Percentiles rank a stretch among this genome's conserved stretches.
Evolutionary conservation across 2,113 vertebrate species (phyloP).

Genomic region (Actenoides lindsayi): DNA sequence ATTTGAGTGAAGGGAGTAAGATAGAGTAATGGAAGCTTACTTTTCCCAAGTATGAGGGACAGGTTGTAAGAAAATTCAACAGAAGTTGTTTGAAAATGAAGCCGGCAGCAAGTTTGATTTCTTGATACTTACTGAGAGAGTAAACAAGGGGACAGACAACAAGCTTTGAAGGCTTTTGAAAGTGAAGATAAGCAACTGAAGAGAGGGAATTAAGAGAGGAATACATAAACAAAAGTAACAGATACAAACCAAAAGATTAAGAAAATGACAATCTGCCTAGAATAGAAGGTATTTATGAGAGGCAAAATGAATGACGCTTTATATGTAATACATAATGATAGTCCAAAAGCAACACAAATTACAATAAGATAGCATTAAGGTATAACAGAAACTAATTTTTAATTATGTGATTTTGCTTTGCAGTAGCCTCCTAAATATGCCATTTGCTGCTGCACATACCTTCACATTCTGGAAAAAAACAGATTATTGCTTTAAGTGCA

Average conservation of each 20-base stretch:
- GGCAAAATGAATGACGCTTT: neutral
- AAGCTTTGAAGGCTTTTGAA: constrained; percentile 2
- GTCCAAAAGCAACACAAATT: neutral
- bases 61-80: neutral
- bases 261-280: neutral
- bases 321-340: neutral
- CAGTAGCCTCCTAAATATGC: neutral
- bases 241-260: neutral
- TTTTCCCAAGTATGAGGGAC: neutral
- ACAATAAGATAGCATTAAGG: neutral
- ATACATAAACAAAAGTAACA: neutral
- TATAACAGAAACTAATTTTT: neutral
- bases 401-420: neutral
- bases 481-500: neutral
- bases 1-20: neutral
- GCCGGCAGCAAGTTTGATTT: neutral
- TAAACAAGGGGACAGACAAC: neutral
- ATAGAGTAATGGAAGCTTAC: neutral
- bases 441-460: neutral
- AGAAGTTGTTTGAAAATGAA: neutral
- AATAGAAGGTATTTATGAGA: neutral
- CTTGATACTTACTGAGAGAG: neutral
- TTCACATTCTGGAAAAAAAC: neutral
- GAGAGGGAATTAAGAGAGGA: neutral
- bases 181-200: neutral